Evolutionary conservation across 2,888 invertebrate species (phyloP).

Genomic region (Agonopterix heracliana): DNA sequence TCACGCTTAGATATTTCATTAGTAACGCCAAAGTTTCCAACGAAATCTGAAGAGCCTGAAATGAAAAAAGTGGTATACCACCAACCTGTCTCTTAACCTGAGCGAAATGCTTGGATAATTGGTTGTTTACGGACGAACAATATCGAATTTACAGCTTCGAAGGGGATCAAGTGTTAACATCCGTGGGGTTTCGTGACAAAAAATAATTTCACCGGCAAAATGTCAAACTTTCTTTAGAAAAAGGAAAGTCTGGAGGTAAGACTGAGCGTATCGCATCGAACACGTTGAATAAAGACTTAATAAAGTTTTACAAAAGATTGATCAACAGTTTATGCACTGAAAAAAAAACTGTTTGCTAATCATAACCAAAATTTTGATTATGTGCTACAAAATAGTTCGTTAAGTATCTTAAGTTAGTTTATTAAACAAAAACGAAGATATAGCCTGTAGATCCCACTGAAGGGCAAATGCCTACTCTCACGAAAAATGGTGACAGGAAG

Average conservation of each 20-base stretch:
- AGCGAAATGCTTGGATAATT: slow-evolving; percentile 63
- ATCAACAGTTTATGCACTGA: no score
- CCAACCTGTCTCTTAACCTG: slow-evolving; percentile 55
- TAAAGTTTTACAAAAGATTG: no score
- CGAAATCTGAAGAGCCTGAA: slow-evolving; percentile 36
- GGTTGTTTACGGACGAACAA: slow-evolving; percentile 55
- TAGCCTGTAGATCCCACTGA: no score
- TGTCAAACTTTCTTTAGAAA: slow-evolving; percentile 17
- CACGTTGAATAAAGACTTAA: no score
- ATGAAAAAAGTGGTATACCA: slow-evolving; percentile 45
- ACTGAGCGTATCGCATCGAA: no score
- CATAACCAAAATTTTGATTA: no score
- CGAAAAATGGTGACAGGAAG: no score
- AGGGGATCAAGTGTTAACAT: slow-evolving; percentile 64
- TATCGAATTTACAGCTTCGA: slow-evolving; percentile 30
- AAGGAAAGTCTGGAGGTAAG: not conserved
- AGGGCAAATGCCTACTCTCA: no score
- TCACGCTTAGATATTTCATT: not conserved
- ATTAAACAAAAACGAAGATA: no score
- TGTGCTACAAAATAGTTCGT: no score
- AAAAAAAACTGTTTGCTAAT: no score
- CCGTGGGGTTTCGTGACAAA: slow-evolving; percentile 58
- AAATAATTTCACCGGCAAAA: slow-evolving; percentile 17
- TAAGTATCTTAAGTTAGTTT: no score
- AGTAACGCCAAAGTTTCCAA: not conserved